Evolutionary conservation across 2,797 vertebrate species (phyloP).

Genomic region (Jordanella pulchra): DNA sequence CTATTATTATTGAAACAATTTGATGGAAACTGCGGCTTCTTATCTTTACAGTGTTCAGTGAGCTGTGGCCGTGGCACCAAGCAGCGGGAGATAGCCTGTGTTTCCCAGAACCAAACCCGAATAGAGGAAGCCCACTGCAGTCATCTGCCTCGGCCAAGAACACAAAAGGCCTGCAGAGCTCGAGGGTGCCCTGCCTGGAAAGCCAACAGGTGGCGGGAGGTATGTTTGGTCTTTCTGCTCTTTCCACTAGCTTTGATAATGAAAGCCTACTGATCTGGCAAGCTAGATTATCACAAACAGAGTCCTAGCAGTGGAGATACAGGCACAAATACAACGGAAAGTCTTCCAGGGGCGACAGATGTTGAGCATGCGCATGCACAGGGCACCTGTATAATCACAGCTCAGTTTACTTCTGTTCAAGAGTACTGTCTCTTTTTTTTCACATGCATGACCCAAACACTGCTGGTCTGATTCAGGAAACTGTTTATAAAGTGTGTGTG

Average conservation of each 20-base stretch:
- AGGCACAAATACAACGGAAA: conserved; percentile 43
- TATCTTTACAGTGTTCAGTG: conserved; percentile 86
- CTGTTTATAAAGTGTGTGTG: conserved; percentile 45
- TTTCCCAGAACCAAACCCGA: conserved; percentile 79
- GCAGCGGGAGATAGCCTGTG: conserved; percentile 85
- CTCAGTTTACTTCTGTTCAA: conserved; percentile 56
- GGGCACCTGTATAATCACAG: conserved; percentile 63
- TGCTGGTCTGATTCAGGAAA: conserved; percentile 38
- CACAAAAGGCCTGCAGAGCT: conserved; percentile 84
- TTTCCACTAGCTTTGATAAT: conserved; percentile 31
- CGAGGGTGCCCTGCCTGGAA: conserved; percentile 91
- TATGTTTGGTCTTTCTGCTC: conserved; percentile 67
- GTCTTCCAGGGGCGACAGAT: conserved; percentile 52
- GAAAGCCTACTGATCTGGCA: conserved; percentile 27
- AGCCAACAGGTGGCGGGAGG: conserved; percentile 87
- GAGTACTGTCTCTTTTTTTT: conserved; percentile 53
- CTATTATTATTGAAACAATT: background rate
- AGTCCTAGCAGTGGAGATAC: conserved; percentile 39
- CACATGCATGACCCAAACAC: conserved; percentile 48
- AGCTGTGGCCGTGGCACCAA: conserved; percentile 92
- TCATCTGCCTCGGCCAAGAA: conserved; percentile 83
- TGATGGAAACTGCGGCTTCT: conserved; percentile 1
- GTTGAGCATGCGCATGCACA: conserved; percentile 57
- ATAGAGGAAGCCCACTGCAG: conserved; percentile 82
- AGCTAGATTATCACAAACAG: conserved; percentile 21